Evolutionary conservation across 2,113 vertebrate genomes (phyloP).

Genomic region (Malurus melanocephalus): DNA sequence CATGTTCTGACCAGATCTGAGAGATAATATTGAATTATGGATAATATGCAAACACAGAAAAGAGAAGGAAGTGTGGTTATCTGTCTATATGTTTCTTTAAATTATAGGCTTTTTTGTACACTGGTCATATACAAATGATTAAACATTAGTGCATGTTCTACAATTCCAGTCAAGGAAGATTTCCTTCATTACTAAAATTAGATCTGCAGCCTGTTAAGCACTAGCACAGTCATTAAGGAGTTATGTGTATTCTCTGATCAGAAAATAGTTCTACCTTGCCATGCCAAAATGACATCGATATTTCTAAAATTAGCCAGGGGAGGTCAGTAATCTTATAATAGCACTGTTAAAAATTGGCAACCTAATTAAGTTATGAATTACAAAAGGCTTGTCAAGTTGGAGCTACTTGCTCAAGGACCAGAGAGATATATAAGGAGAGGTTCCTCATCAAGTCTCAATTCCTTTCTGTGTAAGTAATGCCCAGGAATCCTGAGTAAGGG

Average conservation of each 20-base stretch:
- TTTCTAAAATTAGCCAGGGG: constrained; percentile 27
- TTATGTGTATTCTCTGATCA: constrained; percentile 12
- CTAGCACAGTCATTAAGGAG: constrained; percentile 18
- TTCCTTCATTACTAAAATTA: background rate
- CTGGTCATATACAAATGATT: background rate
- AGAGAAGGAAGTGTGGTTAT: background rate
- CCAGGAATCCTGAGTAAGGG: background rate
- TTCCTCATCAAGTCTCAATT: background rate
- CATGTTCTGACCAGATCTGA: background rate
- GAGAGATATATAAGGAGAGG: constrained; percentile 27
- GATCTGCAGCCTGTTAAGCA: background rate
- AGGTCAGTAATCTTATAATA: constrained; percentile 42
- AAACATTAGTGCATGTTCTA: background rate
- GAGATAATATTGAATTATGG: background rate
- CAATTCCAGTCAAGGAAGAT: background rate
- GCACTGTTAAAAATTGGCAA: constrained; percentile 1
- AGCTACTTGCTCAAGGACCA: background rate
- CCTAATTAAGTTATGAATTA: constrained; percentile 41
- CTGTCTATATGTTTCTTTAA: background rate
- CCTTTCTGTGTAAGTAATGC: constrained; percentile 33
- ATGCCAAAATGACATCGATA: background rate
- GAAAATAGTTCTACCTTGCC: constrained; percentile 31
- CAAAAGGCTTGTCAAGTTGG: background rate
- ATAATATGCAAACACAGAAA: background rate
- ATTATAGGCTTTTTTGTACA: background rate